phyloP scores from a whole-genome alignment of 1,140 invertebrate species.

The Brachionus manjavacas region DNA sequence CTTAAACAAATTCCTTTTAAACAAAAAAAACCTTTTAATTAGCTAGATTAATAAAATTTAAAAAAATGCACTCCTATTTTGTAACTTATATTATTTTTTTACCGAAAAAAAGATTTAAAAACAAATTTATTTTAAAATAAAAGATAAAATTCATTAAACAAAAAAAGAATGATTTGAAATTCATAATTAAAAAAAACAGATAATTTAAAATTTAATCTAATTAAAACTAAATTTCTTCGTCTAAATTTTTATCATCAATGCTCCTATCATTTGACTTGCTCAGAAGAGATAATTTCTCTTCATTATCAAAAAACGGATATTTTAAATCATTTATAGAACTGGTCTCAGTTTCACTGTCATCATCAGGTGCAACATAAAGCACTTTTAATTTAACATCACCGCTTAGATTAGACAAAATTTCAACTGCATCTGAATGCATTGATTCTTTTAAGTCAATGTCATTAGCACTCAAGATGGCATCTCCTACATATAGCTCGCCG shows the following conservation, averaged over 20 bases:
- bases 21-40: too few relatives aligned
- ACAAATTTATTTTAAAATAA: neutral
- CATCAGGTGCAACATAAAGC: conserved; percentile 67
- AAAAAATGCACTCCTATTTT: too few relatives aligned
- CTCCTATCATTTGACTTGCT: neutral
- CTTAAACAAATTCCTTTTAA: too few relatives aligned
- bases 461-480: conserved; percentile 75
- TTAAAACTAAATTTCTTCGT: neutral
- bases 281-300: neutral
- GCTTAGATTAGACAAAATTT: conserved; percentile 63
- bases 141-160: neutral
- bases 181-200: neutral
- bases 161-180: neutral
- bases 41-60: too few relatives aligned
- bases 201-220: neutral
- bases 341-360: conserved; percentile 60
- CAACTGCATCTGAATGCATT: conserved; percentile 69
- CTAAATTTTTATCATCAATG: neutral
- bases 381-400: conserved; percentile 69
- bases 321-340: conserved; percentile 46
- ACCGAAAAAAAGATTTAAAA: neutral
- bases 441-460: conserved; percentile 67
- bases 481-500: conserved; percentile 70
- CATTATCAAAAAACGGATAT: conserved; percentile 29
- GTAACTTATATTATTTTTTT: neutral